phyloP scores from a whole-genome alignment of 30 jellyfish, hydroid and myxozoan genomes.

The Aurelia coerulea region DNA sequence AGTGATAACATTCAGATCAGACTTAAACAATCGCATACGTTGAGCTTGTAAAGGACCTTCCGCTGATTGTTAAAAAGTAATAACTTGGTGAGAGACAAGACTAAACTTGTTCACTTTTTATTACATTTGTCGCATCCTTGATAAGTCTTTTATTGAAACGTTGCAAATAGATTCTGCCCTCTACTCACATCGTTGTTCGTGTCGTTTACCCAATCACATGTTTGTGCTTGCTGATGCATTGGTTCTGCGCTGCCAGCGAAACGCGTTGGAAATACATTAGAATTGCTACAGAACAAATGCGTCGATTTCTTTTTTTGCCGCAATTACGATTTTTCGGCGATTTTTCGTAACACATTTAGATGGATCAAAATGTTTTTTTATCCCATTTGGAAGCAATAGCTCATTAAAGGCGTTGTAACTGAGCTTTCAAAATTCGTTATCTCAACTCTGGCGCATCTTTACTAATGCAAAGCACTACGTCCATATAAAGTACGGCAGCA shows the following conservation, averaged over 20 bases:
- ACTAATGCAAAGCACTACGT: not conserved
- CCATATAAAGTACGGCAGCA: no score
- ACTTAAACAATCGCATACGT: no score
- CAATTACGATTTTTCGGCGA: not conserved
- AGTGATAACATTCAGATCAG: no score
- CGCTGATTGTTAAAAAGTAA: not conserved
- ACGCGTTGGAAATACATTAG: no score
- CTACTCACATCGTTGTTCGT: not conserved
- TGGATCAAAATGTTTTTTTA: no score
- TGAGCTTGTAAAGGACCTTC: no score
- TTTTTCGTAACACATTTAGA: not conserved
- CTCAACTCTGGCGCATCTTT: not conserved
- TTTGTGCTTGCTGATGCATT: slow-evolving; percentile 2
- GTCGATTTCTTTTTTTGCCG: no score
- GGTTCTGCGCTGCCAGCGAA: no score
- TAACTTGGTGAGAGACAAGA: slow-evolving; percentile 11
- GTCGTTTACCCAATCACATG: slow-evolving; percentile 3
- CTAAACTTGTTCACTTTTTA: slow-evolving; percentile 24
- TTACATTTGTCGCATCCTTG: slow-evolving; percentile 54
- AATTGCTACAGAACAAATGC: no score
- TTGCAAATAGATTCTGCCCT: slow-evolving; percentile 14
- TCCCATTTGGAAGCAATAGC: no score
- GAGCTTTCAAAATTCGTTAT: not conserved
- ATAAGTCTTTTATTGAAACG: slow-evolving; percentile 5
- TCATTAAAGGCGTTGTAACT: no score